Base-by-base conservation (phyloP, 2,113 vertebrate species). In the Crocuta crocuta region DNA sequence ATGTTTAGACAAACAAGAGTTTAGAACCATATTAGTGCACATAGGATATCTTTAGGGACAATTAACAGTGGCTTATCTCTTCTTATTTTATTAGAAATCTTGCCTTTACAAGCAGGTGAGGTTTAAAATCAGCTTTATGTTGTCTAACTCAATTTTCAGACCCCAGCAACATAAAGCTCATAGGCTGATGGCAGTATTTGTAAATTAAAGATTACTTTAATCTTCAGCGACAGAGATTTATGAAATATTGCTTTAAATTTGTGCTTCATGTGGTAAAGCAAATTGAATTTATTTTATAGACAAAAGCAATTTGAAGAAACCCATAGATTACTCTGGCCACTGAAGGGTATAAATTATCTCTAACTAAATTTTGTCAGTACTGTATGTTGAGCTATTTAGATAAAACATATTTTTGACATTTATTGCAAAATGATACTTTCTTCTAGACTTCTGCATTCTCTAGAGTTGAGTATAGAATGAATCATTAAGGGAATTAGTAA, bases 201-300 rank as follows among this genome's bases (percentile, higher is more conserved):
- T 98, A 98, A 99, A 98, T 98, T 98, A 99, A 98, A 98, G 95
- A 98, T 98, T 98, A 97, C 79, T 98, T 98, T 98, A 98, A 99
- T 99, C 95, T 98, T 97, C 96, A 97, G 93, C 65, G 98, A 98
- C 98, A 98, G 92, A 98, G 97, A 98, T 98, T 99, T 98, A 99
- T 98, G 97, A 98, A 98, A 98, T 97, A 98, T 85, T 98, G 96
- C 96, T 98, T 98, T 97, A 98, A 98, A 98, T 98, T 91, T 98
- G 85, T 98, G 92, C 82, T 98, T 98, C 95, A 97, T 98, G 95
- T 94, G 97, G 91, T 98, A 98, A 97, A 98, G 97, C 93, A 98
- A 98, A 98, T 98, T 97, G 98, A 98, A 97, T 98, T 99, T 98
- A 97, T 98, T 98, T 98, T 98, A 98, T 85, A 98, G 98, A 99